phyloP scores from a whole-genome alignment of 2,888 invertebrate species.

The Melieria crassipennis region DNA sequence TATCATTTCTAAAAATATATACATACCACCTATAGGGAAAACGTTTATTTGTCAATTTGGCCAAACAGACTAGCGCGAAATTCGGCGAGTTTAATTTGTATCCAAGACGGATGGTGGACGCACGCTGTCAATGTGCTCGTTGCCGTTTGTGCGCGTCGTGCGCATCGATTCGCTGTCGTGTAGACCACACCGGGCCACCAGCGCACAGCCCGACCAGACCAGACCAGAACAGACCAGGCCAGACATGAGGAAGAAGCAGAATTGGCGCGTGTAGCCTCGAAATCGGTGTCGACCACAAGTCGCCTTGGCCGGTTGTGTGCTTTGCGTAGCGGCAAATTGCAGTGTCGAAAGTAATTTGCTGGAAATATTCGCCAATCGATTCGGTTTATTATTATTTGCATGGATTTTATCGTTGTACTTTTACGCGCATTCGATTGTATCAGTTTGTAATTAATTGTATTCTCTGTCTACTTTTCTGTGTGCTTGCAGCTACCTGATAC shows the following conservation, averaged over 20 bases:
- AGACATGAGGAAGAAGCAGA: constrained; percentile 10
- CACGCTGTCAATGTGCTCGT: neutral
- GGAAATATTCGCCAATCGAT: neutral
- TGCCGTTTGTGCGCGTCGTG: neutral
- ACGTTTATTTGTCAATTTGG: constrained; percentile 33
- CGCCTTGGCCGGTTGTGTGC: constrained; percentile 16
- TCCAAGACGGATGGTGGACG: constrained; percentile 1
- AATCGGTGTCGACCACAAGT: neutral
- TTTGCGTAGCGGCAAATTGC: constrained; percentile 13
- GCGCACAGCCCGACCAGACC: neutral
- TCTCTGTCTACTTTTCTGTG: constrained; percentile 5
- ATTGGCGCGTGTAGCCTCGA: constrained; percentile 21
- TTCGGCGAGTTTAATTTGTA: constrained; percentile 1
- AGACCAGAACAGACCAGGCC: constrained; percentile 21
- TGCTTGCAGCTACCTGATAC: constrained; percentile 71
- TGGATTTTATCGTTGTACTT: too few species aligned
- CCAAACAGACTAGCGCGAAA: constrained; percentile 5
- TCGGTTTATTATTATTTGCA: too few species aligned
- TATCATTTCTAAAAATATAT: constrained; percentile 54
- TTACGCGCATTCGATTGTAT: neutral
- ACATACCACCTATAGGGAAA: neutral
- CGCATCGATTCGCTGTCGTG: neutral
- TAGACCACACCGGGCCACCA: neutral
- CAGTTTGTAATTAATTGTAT: neutral
- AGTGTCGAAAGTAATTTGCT: constrained; percentile 19